Evolutionary conservation across 1,140 invertebrate species (phyloP).

Genomic region (Riptortus pedestris): DNA sequence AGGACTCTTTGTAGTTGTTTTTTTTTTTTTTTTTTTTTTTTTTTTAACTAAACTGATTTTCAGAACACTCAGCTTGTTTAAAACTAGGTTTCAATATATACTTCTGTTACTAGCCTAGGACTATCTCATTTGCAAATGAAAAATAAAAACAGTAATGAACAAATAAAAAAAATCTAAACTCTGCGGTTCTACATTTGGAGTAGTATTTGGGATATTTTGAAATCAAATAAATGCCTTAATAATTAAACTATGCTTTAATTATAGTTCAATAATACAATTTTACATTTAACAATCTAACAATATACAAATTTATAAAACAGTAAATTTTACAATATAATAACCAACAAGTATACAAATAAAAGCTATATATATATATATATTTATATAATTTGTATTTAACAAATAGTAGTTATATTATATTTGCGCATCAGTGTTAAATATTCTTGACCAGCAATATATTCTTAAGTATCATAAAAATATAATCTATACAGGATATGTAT

Average conservation of each 20-base stretch:
- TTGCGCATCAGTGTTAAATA: slow-evolving; percentile 1
- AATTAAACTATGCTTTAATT: slow-evolving; percentile 12
- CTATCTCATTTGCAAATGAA: too few relatives aligned
- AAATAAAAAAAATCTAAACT: slow-evolving; percentile 11
- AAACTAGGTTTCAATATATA: too few relatives aligned
- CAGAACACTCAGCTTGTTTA: neutral
- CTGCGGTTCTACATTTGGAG: slow-evolving; percentile 10
- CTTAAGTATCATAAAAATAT: slow-evolving; percentile 17
- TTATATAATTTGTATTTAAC: slow-evolving; percentile 15
- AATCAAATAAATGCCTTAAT: slow-evolving; percentile 5
- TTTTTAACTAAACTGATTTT: slow-evolving; percentile 1
- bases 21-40: slow-evolving; percentile 1
- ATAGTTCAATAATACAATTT: slow-evolving; percentile 3
- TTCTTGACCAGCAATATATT: slow-evolving; percentile 1
- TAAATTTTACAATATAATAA: slow-evolving; percentile 9
- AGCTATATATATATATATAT: slow-evolving; percentile 9
- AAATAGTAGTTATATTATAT: slow-evolving; percentile 15
- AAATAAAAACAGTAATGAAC: neutral
- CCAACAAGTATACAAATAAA: slow-evolving; percentile 16
- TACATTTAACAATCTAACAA: slow-evolving; percentile 1
- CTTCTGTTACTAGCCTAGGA: too few relatives aligned
- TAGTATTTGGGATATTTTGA: neutral
- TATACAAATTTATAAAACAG: slow-evolving; percentile 17
- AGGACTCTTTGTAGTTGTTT: neutral
- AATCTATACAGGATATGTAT: slow-evolving; percentile 18